Conservation (phyloP, 1,140 invertebrate species). For the Solenopsis fugax region DNA sequence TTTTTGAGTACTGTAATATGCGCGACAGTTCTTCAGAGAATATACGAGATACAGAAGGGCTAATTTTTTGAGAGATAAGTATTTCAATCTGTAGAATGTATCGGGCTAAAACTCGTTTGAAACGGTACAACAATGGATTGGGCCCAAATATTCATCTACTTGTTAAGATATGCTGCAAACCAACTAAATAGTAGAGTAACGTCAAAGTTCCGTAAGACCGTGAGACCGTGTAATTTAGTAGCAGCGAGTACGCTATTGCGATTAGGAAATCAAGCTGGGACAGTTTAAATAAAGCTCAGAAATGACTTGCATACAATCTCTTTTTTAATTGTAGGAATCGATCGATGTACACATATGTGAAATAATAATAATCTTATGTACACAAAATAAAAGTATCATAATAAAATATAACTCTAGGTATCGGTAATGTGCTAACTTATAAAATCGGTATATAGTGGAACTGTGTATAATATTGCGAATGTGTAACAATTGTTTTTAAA, state of each 20-base stretch:
- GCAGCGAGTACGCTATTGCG: slow-evolving; percentile 70
- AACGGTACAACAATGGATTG: background rate
- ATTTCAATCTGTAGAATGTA: background rate
- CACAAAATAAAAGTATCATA: slow-evolving; percentile 81
- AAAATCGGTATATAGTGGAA: slow-evolving; percentile 54
- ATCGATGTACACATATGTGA: slow-evolving; percentile 83
- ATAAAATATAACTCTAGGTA: slow-evolving; percentile 75
- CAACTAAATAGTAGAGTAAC: slow-evolving; percentile 12
- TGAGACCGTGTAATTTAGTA: slow-evolving; percentile 70
- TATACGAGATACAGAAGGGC: background rate
- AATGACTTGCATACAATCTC: slow-evolving; percentile 84
- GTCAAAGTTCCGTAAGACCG: slow-evolving; percentile 36
- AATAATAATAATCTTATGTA: slow-evolving; percentile 86
- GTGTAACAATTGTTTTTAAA: slow-evolving; percentile 9
- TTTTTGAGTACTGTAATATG: background rate
- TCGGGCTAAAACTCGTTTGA: background rate
- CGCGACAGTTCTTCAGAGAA: slow-evolving; percentile 10
- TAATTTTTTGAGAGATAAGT: background rate
- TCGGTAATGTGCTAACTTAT: slow-evolving; percentile 75
- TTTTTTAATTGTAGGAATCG: slow-evolving; percentile 81
- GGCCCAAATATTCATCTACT: background rate
- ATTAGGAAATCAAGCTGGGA: slow-evolving; percentile 80
- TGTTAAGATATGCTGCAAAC: slow-evolving; percentile 47
- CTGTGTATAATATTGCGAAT: slow-evolving; percentile 70
- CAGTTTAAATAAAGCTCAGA: slow-evolving; percentile 84